A percentile compares a stretch with the other conserved stretches of the same genome.
Evolutionary conservation across 1,140 invertebrate genomes (phyloP).

Genomic region (Hyphantria cunea): DNA sequence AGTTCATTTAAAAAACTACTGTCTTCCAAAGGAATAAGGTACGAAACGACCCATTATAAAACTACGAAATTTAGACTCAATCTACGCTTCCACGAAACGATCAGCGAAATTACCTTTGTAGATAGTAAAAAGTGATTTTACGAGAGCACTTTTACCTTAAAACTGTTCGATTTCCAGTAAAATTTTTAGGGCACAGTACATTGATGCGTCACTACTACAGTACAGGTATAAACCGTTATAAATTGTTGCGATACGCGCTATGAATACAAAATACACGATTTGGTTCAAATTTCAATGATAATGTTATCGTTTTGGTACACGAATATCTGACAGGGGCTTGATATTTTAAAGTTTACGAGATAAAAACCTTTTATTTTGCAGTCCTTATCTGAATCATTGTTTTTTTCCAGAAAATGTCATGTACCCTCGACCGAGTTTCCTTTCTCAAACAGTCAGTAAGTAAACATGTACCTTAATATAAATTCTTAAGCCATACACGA

Average conservation of each 20-base stretch:
- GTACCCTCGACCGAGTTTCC: too few species aligned
- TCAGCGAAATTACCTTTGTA: slow-evolving; percentile 27
- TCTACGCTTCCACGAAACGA: slow-evolving; percentile 26
- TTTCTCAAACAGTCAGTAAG: too few species aligned
- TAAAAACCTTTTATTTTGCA: not conserved
- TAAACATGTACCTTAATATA: too few species aligned
- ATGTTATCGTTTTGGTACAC: slow-evolving; percentile 3
- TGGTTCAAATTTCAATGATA: not conserved
- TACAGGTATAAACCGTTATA: not conserved
- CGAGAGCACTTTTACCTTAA: slow-evolving; percentile 13
- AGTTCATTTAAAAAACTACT: slow-evolving; percentile 2
- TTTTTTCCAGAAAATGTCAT: too few species aligned
- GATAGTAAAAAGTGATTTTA: slow-evolving; percentile 30
- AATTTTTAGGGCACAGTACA: slow-evolving; percentile 8
- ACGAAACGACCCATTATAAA: not conserved
- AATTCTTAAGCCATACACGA: too few species aligned
- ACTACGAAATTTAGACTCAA: slow-evolving; percentile 14
- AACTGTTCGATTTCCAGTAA: slow-evolving; percentile 9
- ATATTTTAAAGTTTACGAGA: slow-evolving; percentile 9
- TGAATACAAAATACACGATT: slow-evolving; percentile 11
- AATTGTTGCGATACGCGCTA: slow-evolving; percentile 6
- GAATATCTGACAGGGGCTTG: slow-evolving; percentile 13
- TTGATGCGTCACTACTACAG: slow-evolving; percentile 6
- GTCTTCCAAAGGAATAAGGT: not conserved
- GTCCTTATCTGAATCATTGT: too few species aligned